Evolutionary conservation across 1,140 invertebrate species (phyloP).

Genomic region (Panulirus ornatus): DNA sequence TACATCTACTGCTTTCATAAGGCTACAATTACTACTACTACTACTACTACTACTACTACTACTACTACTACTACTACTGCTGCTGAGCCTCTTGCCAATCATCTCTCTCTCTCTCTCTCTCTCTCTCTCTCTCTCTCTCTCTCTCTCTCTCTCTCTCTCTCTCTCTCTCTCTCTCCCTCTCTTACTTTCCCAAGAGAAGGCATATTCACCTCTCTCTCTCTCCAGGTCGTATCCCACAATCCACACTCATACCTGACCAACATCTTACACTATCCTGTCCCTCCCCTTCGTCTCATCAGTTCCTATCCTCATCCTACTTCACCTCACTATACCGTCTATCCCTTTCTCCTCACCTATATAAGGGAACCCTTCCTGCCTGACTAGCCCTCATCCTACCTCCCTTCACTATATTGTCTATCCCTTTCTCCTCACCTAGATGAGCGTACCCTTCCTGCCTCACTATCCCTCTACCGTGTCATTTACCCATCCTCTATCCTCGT

Average conservation of each 20-base stretch:
- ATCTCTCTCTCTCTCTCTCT: neutral
- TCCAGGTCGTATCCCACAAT: neutral
- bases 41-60: too few relatives aligned
- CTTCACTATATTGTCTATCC: neutral
- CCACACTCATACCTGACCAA: neutral
- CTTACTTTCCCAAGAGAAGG: too few relatives aligned
- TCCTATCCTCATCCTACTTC: neutral
- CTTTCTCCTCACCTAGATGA: neutral
- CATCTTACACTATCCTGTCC: neutral
- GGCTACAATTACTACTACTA: too few relatives aligned
- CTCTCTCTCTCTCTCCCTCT: neutral
- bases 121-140: neutral
- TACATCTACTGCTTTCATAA: too few relatives aligned
- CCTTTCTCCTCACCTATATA: neutral
- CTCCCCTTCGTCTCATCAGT: neutral
- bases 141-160: neutral
- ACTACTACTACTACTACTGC: too few relatives aligned
- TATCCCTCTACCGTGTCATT: neutral
- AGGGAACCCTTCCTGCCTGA: neutral
- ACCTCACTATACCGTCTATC: too few relatives aligned
- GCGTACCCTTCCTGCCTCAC: neutral
- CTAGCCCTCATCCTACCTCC: neutral
- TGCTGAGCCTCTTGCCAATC: neutral
- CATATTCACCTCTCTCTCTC: neutral
- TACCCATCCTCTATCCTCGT: neutral